These are phyloP conservation scores for Eucidaris tribuloides DNA, from an alignment of 35 echinoderm and acorn worm species.

Conservation along the genomic window DNA sequence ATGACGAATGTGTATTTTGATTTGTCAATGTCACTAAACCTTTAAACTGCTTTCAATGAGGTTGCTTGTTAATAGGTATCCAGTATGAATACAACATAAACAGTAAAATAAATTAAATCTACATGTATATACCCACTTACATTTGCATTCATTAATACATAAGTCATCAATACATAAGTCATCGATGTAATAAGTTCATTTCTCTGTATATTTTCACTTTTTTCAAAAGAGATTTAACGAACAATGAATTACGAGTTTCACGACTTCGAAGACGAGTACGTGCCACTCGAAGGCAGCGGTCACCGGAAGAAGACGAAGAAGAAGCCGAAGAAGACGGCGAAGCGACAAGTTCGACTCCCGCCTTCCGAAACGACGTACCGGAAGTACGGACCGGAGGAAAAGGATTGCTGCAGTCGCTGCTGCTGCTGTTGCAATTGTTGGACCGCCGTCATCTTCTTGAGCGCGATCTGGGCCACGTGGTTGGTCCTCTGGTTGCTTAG, in stretches of 20 bases:
- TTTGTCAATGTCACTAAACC: too few species aligned
- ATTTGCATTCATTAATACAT: too few species aligned
- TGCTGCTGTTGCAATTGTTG: neutral
- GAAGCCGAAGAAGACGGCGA: neutral
- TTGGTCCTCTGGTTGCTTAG: neutral
- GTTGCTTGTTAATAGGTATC: too few species aligned
- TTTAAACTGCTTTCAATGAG: too few species aligned
- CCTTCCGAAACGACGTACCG: conserved; percentile 20
- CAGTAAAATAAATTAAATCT: too few species aligned
- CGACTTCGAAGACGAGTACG: conserved; percentile 11
- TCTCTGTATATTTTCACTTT: too few species aligned
- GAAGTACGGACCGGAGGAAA: neutral
- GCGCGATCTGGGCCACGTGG: neutral
- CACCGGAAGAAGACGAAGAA: neutral
- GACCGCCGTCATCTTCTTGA: neutral
- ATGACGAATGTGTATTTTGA: too few species aligned
- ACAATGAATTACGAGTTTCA: conserved; percentile 14
- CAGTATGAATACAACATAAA: too few species aligned
- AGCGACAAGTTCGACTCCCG: neutral
- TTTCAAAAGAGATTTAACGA: too few species aligned
- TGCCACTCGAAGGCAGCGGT: conserved; percentile 11
- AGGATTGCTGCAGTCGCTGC: neutral
- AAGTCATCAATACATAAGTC: too few species aligned
- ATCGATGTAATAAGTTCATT: too few species aligned
- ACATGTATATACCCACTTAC: too few species aligned